phyloP scores from a whole-genome alignment of 2,888 invertebrate genomes.

The Tetropium fuscum region DNA sequence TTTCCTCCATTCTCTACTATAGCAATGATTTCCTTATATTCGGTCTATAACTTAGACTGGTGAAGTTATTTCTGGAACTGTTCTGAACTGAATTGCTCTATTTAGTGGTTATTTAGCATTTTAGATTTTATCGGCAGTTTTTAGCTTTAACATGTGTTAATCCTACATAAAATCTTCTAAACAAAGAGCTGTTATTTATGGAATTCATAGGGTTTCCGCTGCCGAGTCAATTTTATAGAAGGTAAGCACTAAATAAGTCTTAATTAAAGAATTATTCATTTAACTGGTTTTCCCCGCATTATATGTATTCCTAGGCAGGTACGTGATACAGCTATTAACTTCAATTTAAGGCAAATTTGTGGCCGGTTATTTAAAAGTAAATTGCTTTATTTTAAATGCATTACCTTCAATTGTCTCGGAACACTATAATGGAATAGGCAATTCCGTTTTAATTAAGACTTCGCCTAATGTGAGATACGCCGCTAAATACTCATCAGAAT shows the following conservation, averaged over 20 bases:
- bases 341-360: slow-evolving; percentile 35
- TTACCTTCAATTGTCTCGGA: slow-evolving; percentile 37
- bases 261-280: slow-evolving; percentile 30
- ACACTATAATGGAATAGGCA: slow-evolving; percentile 19
- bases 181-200: too few species aligned
- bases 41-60: too few species aligned
- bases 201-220: too few species aligned
- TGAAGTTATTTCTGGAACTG: too few species aligned
- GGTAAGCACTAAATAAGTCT: slow-evolving; percentile 26
- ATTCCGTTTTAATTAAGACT: slow-evolving; percentile 25
- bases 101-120: too few species aligned
- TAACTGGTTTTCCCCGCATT: slow-evolving; percentile 29
- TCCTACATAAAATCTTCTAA: too few species aligned
- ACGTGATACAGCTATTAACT: slow-evolving; percentile 30
- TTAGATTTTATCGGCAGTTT: too few species aligned
- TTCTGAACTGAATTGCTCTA: too few species aligned
- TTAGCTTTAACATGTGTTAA: too few species aligned
- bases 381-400: slow-evolving; percentile 42
- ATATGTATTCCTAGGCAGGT: slow-evolving; percentile 20
- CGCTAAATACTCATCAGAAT: slow-evolving; percentile 13
- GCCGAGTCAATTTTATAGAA: slow-evolving; percentile 8
- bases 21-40: too few species aligned
- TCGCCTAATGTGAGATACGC: slow-evolving; percentile 21
- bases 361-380: slow-evolving; percentile 37
- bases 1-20: too few species aligned